Evolutionary conservation across 2,888 invertebrate genomes (phyloP).

Genomic region (Polymixis lichenea): DNA sequence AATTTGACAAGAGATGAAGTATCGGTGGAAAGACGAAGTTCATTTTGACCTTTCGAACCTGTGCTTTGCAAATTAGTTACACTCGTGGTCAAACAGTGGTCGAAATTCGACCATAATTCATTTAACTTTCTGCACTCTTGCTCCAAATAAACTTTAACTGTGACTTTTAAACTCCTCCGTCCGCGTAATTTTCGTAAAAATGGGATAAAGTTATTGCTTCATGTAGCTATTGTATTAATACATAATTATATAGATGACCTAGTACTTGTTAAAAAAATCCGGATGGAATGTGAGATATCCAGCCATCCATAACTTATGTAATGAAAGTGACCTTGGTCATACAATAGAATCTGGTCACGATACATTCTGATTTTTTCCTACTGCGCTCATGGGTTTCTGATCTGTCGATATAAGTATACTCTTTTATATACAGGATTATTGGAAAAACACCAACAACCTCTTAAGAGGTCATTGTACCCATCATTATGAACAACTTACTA

Average conservation of each 20-base stretch:
- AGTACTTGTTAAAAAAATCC: not conserved
- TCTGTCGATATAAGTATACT: not conserved
- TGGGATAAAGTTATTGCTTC: too few species aligned
- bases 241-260: too few species aligned
- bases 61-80: not conserved
- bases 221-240: too few species aligned
- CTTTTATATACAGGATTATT: not conserved
- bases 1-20: not conserved
- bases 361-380: not conserved
- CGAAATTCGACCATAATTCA: too few species aligned
- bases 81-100: not conserved
- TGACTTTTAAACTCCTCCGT: too few species aligned
- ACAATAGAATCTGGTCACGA: not conserved
- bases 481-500: too few species aligned
- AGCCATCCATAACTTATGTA: not conserved
- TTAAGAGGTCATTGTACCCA: too few species aligned
- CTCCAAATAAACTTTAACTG: too few species aligned
- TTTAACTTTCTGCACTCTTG: too few species aligned
- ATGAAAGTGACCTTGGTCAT: not conserved
- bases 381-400: not conserved
- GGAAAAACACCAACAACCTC: too few species aligned
- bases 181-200: too few species aligned
- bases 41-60: not conserved
- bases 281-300: not conserved
- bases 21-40: not conserved